Evolutionary conservation across 2,113 vertebrate genomes (phyloP), one percentile per base, ranked within the genome.

Genomic region (Seriola rivoliana): DNA sequence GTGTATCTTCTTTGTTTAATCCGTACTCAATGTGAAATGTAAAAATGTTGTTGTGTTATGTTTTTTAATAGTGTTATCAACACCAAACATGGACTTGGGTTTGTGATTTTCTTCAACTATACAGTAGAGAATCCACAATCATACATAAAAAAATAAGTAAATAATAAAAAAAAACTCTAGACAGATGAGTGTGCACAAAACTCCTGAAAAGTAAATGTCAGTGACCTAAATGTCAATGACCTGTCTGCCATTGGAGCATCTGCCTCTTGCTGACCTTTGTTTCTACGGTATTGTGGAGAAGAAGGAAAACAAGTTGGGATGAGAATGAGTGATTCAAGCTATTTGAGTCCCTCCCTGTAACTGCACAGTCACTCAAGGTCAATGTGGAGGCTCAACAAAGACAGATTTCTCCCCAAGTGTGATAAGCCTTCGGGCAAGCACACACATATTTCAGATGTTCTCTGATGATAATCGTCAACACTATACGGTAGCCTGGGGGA

Each of bases 391-490:
- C 57, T 87, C 70, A 59, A 74, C 85, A 86, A 70, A 71, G 84
- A 84, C 85, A 71, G 83, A 87, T 90, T 86, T 88, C 71, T 88
- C 42, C 60, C 81, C 69, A 21, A 21, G 78, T 52, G 65, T 85
- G 92, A 93, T 93, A 92, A 91, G 91, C 86, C 48, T 60, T 21
- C 0, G 70, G 80, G 72, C 57, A 57, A 74, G 72, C 78, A 63
- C 82, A 78, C 77, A 87, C 82, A 83, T 88, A 87, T 93, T 91
- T 94, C 85, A 93, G 92, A 94, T 91, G 80, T 88, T 88, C 70
- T 80, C 71, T 29, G 59, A 62, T 75, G 88, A 93, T 92, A 92
- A 92, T 89, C 79, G 38, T 58, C 40, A 72, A 91, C 78, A 75
- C 80, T 85, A 75, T 86, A 76, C 42, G 62, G 55, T 80, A 68